A percentile compares a stretch with the other conserved stretches of the same genome.
Conservation (phyloP, 1,140 invertebrate genomes). For the Neocloeon triangulifer region DNA sequence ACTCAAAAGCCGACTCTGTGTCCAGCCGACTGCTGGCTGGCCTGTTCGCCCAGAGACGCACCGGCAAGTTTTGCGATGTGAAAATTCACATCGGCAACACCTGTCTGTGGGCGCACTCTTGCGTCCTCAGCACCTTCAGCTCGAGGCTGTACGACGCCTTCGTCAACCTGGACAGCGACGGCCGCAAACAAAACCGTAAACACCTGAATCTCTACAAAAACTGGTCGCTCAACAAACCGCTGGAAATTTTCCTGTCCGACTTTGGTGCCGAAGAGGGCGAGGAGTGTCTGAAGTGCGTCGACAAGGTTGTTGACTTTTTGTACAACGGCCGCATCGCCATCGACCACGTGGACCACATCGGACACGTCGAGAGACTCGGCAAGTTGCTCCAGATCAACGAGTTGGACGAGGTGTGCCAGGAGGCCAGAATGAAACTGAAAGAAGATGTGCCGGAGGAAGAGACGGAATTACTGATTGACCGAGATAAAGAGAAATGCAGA, state of each 20-base stretch:
- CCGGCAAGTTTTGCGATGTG: constrained; percentile 18
- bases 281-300: constrained; percentile 9
- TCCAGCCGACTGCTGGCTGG: constrained; percentile 8
- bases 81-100: constrained; percentile 15
- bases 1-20: too few relatives aligned
- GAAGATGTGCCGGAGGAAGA: background rate
- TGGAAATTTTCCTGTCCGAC: constrained; percentile 13
- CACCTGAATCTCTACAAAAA: constrained; percentile 10
- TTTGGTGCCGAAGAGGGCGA: constrained; percentile 9
- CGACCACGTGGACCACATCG: constrained; percentile 9
- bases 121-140: constrained; percentile 17
- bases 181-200: background rate
- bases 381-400: constrained; percentile 7
- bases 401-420: constrained; percentile 4
- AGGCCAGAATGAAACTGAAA: constrained; percentile 3
- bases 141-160: constrained; percentile 17
- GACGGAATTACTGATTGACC: constrained; percentile 2
- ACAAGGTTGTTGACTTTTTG: constrained; percentile 17
- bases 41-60: constrained; percentile 14
- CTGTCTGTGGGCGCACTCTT: constrained; percentile 18
- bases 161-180: background rate
- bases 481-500: background rate
- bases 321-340: constrained; percentile 16
- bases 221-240: constrained; percentile 15
- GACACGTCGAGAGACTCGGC: constrained; percentile 15